Evolutionary conservation across 2,888 invertebrate species (phyloP).

Genomic region (Nezara viridula): DNA sequence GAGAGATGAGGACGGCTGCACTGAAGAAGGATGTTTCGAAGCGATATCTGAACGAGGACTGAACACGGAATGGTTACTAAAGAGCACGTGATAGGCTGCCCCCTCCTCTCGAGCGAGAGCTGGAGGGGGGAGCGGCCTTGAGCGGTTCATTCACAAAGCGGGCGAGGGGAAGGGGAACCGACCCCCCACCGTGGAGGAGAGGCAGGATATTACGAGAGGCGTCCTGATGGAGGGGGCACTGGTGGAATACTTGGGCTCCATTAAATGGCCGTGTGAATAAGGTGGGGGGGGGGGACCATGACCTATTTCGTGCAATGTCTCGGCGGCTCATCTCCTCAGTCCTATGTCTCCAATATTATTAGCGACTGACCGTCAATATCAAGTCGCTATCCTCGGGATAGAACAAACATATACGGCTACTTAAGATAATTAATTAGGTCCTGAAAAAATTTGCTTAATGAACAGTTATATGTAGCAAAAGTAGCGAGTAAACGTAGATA

Average conservation of each 20-base stretch:
- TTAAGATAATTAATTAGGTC: too few species aligned
- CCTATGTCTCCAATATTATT: conserved; percentile 31
- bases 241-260: conserved; percentile 55
- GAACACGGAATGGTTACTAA: conserved; percentile 56
- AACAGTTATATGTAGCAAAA: not conserved
- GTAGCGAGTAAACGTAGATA: not conserved
- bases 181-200: conserved; percentile 43
- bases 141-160: conserved; percentile 53
- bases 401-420: not conserved
- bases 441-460: too few species aligned
- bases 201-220: conserved; percentile 45
- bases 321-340: conserved; percentile 28
- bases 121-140: conserved; percentile 52
- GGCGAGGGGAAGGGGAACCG: conserved; percentile 47
- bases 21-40: conserved; percentile 33
- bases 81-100: conserved; percentile 54
- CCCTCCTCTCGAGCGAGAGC: not conserved
- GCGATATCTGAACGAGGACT: conserved; percentile 50
- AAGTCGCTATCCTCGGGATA: not conserved
- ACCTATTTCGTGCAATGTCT: conserved; percentile 52
- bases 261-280: conserved; percentile 57
- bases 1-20: conserved; percentile 28
- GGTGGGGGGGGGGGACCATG: conserved; percentile 56
- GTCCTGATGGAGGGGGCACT: conserved; percentile 19
- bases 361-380: not conserved